Evolutionary conservation across 2,797 vertebrate genomes (phyloP), one percentile per base, ranked within the genome.

Genomic region (Periophthalmus magnuspinnatus): DNA sequence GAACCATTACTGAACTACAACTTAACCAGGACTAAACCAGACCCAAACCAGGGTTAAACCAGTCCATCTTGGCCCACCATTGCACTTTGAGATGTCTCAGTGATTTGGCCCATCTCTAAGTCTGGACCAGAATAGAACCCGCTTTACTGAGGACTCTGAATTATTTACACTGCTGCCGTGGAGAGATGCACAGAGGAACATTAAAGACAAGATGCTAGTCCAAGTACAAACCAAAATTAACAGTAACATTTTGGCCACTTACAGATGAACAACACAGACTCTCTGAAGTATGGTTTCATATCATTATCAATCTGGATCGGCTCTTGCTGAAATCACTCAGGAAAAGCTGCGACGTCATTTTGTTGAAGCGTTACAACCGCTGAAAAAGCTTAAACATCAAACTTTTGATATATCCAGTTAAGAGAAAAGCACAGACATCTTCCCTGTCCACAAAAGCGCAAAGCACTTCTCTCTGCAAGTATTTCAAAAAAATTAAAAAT

Each of bases 91-190:
- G 57, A 28, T 57, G 22, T 32, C 55, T 32, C 9, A 1, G 52
- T 11, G 11, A 50, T 48, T 50, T 1, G 48, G 6, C 52, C 21
- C 52, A 55, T 55, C 55, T 57, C 22, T 28, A 6, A 28, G 24
- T 57, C 32, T 34, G 58, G 32, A 60, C 58, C 58, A 36, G 58
- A 60, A 60, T 60, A 60, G 58, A 19, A 7, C 28, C 58, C 7
- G 33, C 32, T 60, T 60, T 36, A 60, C 16, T 1, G 3, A n/a
- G 17, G 8, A 5, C 22, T 34, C 19, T 60, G 32, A 60, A 60
- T 60, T 17, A 60, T 60, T 60, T 36, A 60, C 16, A 1, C 16
- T 5, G 33, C 19, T 9, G 32, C 58, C 60, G 58, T 0, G 14
- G 28, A 19, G 5, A 36, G 17, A 32, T 3, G 55, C 55, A 16